Evolutionary conservation across 2,113 vertebrate species (phyloP), one percentile per base, ranked within the genome.

Genomic region (Syrmaticus mikado): DNA sequence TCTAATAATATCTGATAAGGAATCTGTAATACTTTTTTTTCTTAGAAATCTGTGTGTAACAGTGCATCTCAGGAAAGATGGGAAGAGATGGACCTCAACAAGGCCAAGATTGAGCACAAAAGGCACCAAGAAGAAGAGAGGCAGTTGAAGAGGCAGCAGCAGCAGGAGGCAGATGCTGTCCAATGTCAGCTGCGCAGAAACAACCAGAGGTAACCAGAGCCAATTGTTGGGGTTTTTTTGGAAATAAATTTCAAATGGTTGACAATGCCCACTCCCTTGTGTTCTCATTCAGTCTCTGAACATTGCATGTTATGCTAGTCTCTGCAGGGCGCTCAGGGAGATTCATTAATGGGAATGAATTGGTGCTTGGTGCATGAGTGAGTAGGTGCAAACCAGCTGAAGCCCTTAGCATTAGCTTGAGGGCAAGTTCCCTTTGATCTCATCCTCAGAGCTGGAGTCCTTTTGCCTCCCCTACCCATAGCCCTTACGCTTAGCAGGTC

Each of bases 151-250:
- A 95, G 85, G 55, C 27, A 94, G 62, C 90, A 95, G 74, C 85
- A 96, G 84, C 84, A 73, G 25, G 41, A 89, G 20, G 94, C 89
- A 46, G 83, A 93, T 5, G 27, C 53, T 48, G 60, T 50, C n/a
- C 57, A 0, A 17, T 2, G 0, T 25, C 77, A 83, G 61, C 73
- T 75, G n/a, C 3, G 1, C 71, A 52, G 58, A 40, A 82, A 94
- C 58, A 80, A 13, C 53, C 95, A 92, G 78, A 95, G 96, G 96
- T 97, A 81, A 8, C 17, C 28, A 32, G 18, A 57, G 55, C 55
- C 55, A 20, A 30, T n/a, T 57, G 36, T 15, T 41, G 14, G 14
- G 41, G 1, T 22, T 58, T 85, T 57, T 61, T 45, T 61, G 40
- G 30, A 65, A 57, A 75, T 55, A 61, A 24, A 10, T 20, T 22